phyloP scores from a whole-genome alignment of 2,113 vertebrate genomes.

The Elephantulus edwardii region DNA sequence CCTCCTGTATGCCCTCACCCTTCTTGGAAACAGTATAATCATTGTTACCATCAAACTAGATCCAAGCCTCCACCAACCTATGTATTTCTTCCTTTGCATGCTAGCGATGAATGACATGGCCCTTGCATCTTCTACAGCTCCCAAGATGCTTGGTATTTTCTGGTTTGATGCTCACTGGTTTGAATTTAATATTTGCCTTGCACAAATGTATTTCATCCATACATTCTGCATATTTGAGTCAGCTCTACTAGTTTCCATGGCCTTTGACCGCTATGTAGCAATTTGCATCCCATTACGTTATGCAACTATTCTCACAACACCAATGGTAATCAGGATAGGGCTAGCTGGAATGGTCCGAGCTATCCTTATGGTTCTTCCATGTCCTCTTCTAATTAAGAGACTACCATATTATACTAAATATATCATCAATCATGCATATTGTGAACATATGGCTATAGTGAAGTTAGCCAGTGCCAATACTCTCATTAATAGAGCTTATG shows the following conservation, averaged over 20 bases:
- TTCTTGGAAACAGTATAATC: conserved; percentile 58
- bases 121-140: background rate
- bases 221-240: conserved; percentile 63
- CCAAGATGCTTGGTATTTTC: conserved; percentile 70
- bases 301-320: conserved; percentile 26
- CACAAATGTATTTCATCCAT: conserved; percentile 70
- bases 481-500: conserved; percentile 64
- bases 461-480: conserved; percentile 73
- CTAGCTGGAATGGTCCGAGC: background rate
- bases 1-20: conserved; percentile 23
- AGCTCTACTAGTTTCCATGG: conserved; percentile 65
- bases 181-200: conserved; percentile 36
- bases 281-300: conserved; percentile 73
- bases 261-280: conserved; percentile 71
- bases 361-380: background rate
- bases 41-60: conserved; percentile 40
- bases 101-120: conserved; percentile 54
- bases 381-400: conserved; percentile 68
- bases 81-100: conserved; percentile 70
- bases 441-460: conserved; percentile 75
- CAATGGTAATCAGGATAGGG: accelerated
- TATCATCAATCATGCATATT: conserved; percentile 66
- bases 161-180: conserved; percentile 1
- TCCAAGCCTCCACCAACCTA: conserved; percentile 64
- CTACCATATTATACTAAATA: conserved; percentile 53